phyloP scores from a whole-genome alignment of 2,888 invertebrate species.

The Rhimphoctona megacephalus region DNA sequence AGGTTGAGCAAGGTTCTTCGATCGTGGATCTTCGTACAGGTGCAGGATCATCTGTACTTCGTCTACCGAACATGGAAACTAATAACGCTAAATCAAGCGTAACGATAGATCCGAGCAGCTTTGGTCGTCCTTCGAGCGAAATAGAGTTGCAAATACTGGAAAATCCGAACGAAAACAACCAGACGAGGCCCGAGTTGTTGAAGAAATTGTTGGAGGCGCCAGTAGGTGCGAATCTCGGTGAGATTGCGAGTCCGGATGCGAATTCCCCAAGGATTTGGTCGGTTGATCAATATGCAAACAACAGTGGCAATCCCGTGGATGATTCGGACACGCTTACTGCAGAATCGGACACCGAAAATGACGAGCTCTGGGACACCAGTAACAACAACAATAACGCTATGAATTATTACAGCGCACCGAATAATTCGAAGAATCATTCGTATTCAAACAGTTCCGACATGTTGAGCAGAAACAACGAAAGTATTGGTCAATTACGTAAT shows the following conservation, averaged over 20 bases:
- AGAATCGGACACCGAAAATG: conserved; percentile 79
- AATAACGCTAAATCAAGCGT: conserved; percentile 63
- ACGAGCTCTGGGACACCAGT: conserved; percentile 72
- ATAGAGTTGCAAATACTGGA: conserved; percentile 38
- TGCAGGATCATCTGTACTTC: conserved; percentile 61
- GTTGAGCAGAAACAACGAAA: conserved; percentile 66
- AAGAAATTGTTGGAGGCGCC: conserved; percentile 83
- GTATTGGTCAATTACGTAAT: conserved; percentile 68
- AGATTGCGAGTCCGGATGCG: conserved; percentile 78
- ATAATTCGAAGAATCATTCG: conserved; percentile 65
- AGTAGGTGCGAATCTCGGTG: conserved; percentile 80
- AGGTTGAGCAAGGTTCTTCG: conserved; percentile 64
- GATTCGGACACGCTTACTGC: conserved; percentile 83
- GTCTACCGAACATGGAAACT: conserved; percentile 46
- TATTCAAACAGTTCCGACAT: conserved; percentile 41
- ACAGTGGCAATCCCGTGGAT: conserved; percentile 74
- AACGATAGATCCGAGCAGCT: conserved; percentile 65
- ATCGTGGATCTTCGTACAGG: conserved; percentile 77
- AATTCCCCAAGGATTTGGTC: conserved; percentile 72
- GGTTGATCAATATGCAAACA: conserved; percentile 70
- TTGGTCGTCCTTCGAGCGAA: conserved; percentile 32
- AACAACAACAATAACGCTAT: conserved; percentile 58
- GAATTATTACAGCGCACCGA: conserved; percentile 72
- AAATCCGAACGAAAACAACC: conserved; percentile 57
- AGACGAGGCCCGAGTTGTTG: conserved; percentile 75